A percentile compares a stretch with the other conserved stretches of the same genome.
These are phyloP conservation scores for Brachionus calyciflorus DNA, from an alignment of 1,140 invertebrate species.

Conservation along the genomic window DNA sequence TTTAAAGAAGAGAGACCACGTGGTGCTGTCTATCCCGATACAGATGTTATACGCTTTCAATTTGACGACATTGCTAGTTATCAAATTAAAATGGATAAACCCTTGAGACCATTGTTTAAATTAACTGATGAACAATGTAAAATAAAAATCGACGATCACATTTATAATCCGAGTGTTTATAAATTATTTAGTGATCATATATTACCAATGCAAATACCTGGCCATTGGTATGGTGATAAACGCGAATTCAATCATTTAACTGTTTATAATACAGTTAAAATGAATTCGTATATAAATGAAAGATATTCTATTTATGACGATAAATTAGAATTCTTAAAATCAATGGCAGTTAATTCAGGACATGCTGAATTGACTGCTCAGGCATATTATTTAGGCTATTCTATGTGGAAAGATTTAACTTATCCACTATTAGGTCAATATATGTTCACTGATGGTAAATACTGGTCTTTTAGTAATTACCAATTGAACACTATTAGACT, in stretches of 20 bases:
- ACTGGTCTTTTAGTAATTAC: slow-evolving; percentile 14
- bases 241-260: slow-evolving; percentile 39
- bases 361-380: slow-evolving; percentile 43
- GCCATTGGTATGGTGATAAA: slow-evolving; percentile 42
- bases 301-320: not conserved
- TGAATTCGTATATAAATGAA: slow-evolving; percentile 1
- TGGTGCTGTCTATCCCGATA: not conserved
- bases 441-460: slow-evolving; percentile 9
- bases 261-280: not conserved
- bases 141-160: not conserved
- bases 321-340: slow-evolving; percentile 12
- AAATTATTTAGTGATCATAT: slow-evolving; percentile 39
- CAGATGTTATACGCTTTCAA: slow-evolving; percentile 32
- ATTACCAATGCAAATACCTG: slow-evolving; percentile 45
- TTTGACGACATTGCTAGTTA: slow-evolving; percentile 17
- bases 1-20: slow-evolving; percentile 9
- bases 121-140: not conserved
- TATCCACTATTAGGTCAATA: slow-evolving; percentile 42
- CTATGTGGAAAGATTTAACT: slow-evolving; percentile 45
- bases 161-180: slow-evolving; percentile 1
- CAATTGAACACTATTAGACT: slow-evolving; percentile 42
- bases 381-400: slow-evolving; percentile 40
- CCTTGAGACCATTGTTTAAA: not conserved
- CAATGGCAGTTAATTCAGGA: not conserved
- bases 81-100: slow-evolving; percentile 31